Conservation (phyloP, 1,140 invertebrate species). For the Brachionus calyciflorus region DNA sequence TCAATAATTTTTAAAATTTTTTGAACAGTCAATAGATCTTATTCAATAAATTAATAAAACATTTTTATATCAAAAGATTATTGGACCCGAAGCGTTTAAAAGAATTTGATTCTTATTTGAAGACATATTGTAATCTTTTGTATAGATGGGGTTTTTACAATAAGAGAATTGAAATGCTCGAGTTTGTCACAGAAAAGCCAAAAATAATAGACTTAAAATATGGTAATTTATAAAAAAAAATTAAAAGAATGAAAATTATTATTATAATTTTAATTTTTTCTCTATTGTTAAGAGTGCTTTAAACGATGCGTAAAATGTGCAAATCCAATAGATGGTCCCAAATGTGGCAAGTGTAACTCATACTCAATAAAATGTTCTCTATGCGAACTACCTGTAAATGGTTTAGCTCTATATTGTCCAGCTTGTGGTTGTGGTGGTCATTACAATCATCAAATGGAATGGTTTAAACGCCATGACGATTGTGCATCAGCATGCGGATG, state of each 20-base stretch:
- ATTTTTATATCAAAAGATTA: neutral
- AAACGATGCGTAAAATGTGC: constrained; percentile 18
- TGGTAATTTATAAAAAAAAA: neutral
- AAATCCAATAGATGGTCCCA: neutral
- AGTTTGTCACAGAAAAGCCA: constrained; percentile 16
- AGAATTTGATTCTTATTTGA: constrained; percentile 10
- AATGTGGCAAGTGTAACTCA: neutral
- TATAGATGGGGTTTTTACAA: constrained; percentile 29
- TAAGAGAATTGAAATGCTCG: constrained; percentile 32
- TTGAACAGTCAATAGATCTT: no score
- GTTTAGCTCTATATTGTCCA: constrained; percentile 31
- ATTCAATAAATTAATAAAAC: neutral
- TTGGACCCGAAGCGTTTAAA: neutral
- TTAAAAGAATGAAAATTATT: neutral
- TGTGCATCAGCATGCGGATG: constrained; percentile 43
- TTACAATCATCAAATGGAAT: constrained; percentile 10
- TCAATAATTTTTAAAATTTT: no score
- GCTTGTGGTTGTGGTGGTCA: constrained; percentile 41
- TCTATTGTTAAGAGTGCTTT: neutral
- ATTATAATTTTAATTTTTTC: neutral
- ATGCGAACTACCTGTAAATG: constrained; percentile 38
- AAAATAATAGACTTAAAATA: constrained; percentile 4
- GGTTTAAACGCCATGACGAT: constrained; percentile 34
- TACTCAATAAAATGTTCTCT: constrained; percentile 24
- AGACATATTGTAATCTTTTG: constrained; percentile 24